phyloP scores from a whole-genome alignment of 2,888 invertebrate species.

The Tridacna gigas region DNA sequence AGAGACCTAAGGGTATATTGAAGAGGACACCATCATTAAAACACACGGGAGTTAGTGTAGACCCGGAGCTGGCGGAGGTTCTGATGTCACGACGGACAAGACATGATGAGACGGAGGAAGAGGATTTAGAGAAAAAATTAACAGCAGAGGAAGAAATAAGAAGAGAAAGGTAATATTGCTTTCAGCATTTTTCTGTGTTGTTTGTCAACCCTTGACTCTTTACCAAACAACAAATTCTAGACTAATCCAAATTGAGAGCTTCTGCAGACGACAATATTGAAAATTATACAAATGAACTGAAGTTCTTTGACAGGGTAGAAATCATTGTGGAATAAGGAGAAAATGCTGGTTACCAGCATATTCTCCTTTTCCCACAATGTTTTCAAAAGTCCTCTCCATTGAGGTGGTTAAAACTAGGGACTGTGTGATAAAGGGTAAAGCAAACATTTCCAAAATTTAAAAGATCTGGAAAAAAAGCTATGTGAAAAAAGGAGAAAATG shows the following conservation, averaged over 20 bases:
- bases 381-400: too few species aligned
- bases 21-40: conserved; percentile 77
- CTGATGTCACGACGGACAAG: conserved; percentile 69
- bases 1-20: conserved; percentile 75
- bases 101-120: conserved; percentile 66
- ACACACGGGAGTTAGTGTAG: conserved; percentile 70
- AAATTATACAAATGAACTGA: too few species aligned
- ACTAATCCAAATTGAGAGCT: neutral
- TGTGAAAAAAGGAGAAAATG: too few species aligned
- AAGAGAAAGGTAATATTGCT: conserved; percentile 63
- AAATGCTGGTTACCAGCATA: too few species aligned
- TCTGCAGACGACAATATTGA: neutral
- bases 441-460: too few species aligned
- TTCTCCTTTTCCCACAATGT: too few species aligned
- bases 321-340: too few species aligned
- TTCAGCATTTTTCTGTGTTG: neutral
- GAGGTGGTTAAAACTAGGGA: too few species aligned
- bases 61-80: conserved; percentile 75
- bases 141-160: conserved; percentile 74
- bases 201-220: neutral
- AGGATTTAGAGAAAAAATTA: conserved; percentile 53
- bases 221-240: neutral
- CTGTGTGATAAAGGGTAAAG: too few species aligned
- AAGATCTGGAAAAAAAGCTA: too few species aligned
- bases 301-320: too few species aligned